Base-by-base conservation (phyloP, 2,797 vertebrate species). In the Lagodon rhomboides region DNA sequence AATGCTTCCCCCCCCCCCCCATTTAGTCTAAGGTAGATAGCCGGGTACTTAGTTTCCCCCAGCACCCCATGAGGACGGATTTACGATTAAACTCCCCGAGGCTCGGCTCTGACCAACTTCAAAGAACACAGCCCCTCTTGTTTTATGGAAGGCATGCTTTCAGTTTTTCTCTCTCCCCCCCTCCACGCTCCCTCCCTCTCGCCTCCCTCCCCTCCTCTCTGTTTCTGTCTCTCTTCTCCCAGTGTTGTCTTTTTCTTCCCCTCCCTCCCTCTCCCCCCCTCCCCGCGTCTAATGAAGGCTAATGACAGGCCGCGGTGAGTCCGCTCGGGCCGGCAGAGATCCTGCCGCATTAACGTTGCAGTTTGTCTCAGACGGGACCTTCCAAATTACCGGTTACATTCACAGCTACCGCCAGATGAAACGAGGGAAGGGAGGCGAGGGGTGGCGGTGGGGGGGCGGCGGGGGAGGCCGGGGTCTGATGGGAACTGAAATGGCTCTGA, bases 311-410 rank as follows among this genome's bases (percentile, higher is more conserved):
- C 88, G 58, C 74, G 79, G 84, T 69, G 88, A 92, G 92, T 89
- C 82, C 30, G 71, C 90, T 76, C 56, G 71, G 87, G 73, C 90
- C 88, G 74, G 80, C 91, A 92, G 81, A 93, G 91, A 91, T 94
- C 92, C 91, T 84, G 79, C 91, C 76, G 90, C 92, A 95, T 96
- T 96, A 95, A 93, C 91, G 80, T 93, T 90, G 92, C 93, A 92
- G 92, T 94, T 95, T 90, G 94, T 92, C 94, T 95, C 94, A 95
- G 94, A 93, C 93, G 92, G 94, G 91, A 92, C 93, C 93, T 93
- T 95, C 94, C 93, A 96, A 96, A 97, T 97, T 95, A 95, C 94
- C 89, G 93, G 95, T 95, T 96, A 91, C 91, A 91, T 93, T 92
- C 85, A 87, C 90, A 83, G 69, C 90, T 93, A 85, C 89, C 65